Base-by-base conservation (phyloP, 2,888 invertebrate genomes). In the Prosopocoilus inquinatus region DNA sequence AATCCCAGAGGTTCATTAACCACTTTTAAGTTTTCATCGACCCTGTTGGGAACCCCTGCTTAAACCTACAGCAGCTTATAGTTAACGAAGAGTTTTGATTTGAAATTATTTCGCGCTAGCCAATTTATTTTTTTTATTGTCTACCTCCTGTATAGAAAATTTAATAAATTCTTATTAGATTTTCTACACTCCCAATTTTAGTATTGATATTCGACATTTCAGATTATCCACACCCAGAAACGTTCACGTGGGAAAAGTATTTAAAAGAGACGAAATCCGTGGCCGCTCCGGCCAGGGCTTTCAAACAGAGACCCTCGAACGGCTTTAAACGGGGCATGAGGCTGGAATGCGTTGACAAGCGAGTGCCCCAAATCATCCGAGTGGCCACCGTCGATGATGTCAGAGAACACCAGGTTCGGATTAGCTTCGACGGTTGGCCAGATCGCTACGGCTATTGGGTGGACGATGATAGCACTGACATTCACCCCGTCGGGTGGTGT, bases 401-500 rank as follows among this genome's bases (percentile, higher is more conserved):
- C 28, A 86, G 86, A 69, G 87, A 87, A 4, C 90, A 91, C 75
- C 85, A 87, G 65, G 80, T 93, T 45, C 83, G 85, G 61, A 84
- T 96, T 49, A 85, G 90, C 68, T 92, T 92, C 76, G 95, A 95
- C 75, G 94, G 94, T 11, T 96, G 95, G 93, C 87, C 90, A 1
- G 85, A 85, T 66, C 84, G 86, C 62, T 88, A 94, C 72, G 86
- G 90, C 61, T 91, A 88, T 74, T 94, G 94, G 93, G 79, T 94
- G 55, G 94, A 95, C 69, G 95, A 95, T 74, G 94, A 96, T 77
- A 89, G 86, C 62, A 84, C 90, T 0, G 94, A 96, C 75, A 84
- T 96, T 67, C 94, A 96, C 79, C 96, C 96, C 0, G 86, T 91
- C 59, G 91, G 91, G 34, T 96, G 95, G 94, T 94, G 94, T 73